Conservation (phyloP, 2,113 vertebrate species). For the Turnix velox region DNA sequence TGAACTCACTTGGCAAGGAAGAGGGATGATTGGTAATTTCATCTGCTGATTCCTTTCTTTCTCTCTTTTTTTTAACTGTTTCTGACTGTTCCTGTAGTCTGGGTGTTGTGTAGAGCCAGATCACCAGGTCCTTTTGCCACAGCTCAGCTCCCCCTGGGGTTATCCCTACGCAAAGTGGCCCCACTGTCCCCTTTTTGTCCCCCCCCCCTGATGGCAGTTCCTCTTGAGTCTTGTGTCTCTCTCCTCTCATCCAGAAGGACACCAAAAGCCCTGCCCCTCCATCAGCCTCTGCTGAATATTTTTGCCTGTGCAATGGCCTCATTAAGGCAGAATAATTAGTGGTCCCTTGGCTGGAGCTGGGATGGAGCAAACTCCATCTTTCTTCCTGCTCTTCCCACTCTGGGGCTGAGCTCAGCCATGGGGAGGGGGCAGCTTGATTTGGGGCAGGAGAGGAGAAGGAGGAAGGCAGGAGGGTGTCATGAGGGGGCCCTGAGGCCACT, state of each 20-base stretch:
- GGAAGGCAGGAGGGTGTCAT: neutral
- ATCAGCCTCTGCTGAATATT: neutral
- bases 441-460: neutral
- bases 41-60: constrained; percentile 8
- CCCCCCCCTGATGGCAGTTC: accelerated
- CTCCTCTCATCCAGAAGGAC: constrained; percentile 24
- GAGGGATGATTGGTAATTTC: constrained; percentile 32
- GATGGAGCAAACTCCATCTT: neutral
- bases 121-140: accelerated
- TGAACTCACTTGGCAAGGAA: constrained; percentile 41
- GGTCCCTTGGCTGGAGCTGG: constrained; percentile 30
- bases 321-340: constrained; percentile 54
- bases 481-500: accelerated
- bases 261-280: neutral
- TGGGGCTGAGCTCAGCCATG: neutral
- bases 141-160: accelerated
- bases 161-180: neutral
- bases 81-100: neutral
- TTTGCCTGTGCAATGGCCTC: constrained; percentile 3
- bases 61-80: neutral
- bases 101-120: too few species aligned
- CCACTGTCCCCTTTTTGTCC: neutral
- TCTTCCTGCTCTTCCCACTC: neutral
- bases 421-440: neutral
- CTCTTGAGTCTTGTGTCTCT: neutral